Evolutionary conservation across 2,797 vertebrate species (phyloP).

Genomic region (Corythornis leucogaster): DNA sequence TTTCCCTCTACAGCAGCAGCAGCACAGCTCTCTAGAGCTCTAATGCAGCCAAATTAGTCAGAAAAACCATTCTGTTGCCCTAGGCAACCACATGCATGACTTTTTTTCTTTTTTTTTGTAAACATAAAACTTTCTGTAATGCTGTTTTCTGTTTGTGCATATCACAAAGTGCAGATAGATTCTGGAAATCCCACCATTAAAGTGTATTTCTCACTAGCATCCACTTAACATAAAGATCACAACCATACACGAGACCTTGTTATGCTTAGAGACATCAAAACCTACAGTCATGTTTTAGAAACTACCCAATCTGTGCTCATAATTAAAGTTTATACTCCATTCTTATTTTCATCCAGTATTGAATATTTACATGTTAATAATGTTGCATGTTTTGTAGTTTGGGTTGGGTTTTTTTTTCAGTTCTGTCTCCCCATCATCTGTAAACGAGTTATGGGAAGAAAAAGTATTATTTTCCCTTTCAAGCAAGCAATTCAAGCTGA

Average conservation of each 20-base stretch:
- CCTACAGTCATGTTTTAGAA: background rate
- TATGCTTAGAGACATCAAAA: background rate
- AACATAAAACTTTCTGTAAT: background rate
- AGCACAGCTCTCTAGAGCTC: background rate
- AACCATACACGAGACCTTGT: background rate
- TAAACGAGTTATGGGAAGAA: slow-evolving; percentile 33
- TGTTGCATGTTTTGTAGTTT: background rate
- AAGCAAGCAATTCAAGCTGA: slow-evolving; percentile 31
- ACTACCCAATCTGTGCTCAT: background rate
- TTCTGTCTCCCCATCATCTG: background rate
- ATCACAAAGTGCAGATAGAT: background rate
- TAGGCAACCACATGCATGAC: background rate
- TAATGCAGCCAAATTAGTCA: background rate
- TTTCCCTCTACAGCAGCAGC: background rate
- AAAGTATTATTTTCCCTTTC: background rate
- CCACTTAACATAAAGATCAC: background rate
- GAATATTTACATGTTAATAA: background rate
- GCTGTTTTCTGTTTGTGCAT: background rate
- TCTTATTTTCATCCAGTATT: background rate
- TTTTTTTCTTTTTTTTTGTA: background rate
- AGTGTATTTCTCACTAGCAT: background rate
- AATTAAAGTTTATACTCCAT: background rate
- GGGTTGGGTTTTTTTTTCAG: background rate
- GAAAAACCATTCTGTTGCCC: slow-evolving; percentile 1
- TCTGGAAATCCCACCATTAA: background rate